phyloP scores from a whole-genome alignment of 2,888 invertebrate genomes.

The Lypha dubia region DNA sequence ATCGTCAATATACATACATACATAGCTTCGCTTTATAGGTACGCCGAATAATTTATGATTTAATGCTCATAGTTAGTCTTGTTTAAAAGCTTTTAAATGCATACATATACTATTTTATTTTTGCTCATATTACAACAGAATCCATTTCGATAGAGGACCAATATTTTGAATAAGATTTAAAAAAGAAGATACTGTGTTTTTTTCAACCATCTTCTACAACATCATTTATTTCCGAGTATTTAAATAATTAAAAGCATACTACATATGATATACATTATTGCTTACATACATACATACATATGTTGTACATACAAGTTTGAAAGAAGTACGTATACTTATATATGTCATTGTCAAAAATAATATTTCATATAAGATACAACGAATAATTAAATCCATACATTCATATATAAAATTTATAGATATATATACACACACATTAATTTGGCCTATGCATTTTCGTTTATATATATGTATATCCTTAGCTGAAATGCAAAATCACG shows the following conservation, averaged over 20 bases:
- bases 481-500: too few species aligned
- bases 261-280: too few species aligned
- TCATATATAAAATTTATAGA: not conserved
- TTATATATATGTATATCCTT: conserved; percentile 19
- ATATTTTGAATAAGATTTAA: conserved; percentile 81
- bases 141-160: conserved; percentile 83
- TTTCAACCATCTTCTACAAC: not conserved
- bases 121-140: conserved; percentile 73
- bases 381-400: conserved; percentile 74
- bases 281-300: not conserved
- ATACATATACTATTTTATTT: conserved; percentile 39
- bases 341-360: conserved; percentile 74
- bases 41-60: conserved; percentile 37
- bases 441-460: conserved; percentile 45
- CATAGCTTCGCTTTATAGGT: too few species aligned
- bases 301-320: conserved; percentile 25
- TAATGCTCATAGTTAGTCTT: conserved; percentile 57
- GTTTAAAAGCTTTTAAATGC: conserved; percentile 61
- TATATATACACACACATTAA: not conserved
- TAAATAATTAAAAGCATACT: not conserved
- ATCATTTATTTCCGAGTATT: conserved; percentile 1
- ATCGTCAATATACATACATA: not conserved
- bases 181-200: not conserved
- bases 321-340: conserved; percentile 30
- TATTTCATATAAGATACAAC: conserved; percentile 79